Base-by-base conservation (phyloP, 2,113 vertebrate genomes). In the Zosterops pallidus region DNA sequence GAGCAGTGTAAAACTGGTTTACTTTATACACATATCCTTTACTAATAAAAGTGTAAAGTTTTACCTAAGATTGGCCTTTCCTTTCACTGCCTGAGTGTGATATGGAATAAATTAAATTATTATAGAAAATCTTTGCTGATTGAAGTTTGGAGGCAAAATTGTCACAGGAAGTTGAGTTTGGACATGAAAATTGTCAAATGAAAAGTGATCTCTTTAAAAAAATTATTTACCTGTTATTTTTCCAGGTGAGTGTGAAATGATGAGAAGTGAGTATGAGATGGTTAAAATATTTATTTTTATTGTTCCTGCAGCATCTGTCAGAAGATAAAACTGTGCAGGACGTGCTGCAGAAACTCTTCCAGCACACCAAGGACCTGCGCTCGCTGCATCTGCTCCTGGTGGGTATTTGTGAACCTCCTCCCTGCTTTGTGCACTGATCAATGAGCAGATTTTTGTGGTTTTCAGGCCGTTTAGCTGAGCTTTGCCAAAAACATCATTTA, bases 341-440 rank as follows among this genome's bases (percentile, higher is more conserved):
- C 1, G 83, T 98, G 77, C 91, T 99, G 59, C 97, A 94, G 92
- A 98, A 97, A 55, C 98, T 99, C 42, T 99, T 98, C 60, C 98
- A 98, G 87, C 86, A 96, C 90, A 98, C 95, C 90, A 99, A 98
- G 96, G 99, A 99, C 59, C 97, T 99, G 69, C 98, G 99, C 24
- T 99, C 99, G 0, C 96, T 99, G 83, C 98, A 99, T 19, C 68
- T 91, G 92, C 94, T 99, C 3, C 83, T 99, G 99, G 99, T 99
- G 86, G 9, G 98, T 95, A 35, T 53, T 42, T 24, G 44, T 41
- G 5, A 1, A 14, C 2, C 15, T 2, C 15, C 44, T 35, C 29
- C 25, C 9, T 24, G 46, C 6, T 22, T n/a, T 35, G 25, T 35
- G 28, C 62, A 59, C 0, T 2, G 0, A 12, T 4, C 9, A 0